A percentile compares a stretch with the other conserved stretches of the same genome.
These are phyloP conservation scores for Gobio occitaniae DNA, from an alignment of 2,797 vertebrate genomes.

Conservation along the genomic window DNA sequence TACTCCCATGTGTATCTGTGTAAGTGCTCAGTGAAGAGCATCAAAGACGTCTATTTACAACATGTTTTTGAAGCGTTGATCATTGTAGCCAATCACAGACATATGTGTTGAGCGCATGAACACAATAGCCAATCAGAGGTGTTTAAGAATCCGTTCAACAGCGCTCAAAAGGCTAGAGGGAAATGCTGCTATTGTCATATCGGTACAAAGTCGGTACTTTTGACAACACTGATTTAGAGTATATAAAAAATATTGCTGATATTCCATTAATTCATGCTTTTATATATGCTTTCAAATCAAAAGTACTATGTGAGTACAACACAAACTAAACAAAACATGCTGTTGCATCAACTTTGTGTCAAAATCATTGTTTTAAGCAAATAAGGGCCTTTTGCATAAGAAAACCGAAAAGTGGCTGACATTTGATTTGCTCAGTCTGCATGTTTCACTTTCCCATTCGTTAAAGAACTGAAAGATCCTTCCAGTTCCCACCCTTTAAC, in stretches of 20 bases:
- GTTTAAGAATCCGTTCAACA: no score
- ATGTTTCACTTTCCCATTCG: conserved; percentile 27
- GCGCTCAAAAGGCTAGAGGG: no score
- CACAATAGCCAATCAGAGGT: no score
- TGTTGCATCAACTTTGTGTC: not conserved
- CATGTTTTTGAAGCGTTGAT: no score
- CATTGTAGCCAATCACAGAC: no score
- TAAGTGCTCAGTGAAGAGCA: no score
- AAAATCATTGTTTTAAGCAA: not conserved
- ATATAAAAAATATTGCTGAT: not conserved
- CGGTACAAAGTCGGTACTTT: no score
- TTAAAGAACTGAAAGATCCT: conserved; percentile 7
- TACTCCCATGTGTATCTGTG: no score
- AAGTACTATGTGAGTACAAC: not conserved
- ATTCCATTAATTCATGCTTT: not conserved
- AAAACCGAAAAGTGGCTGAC: not conserved
- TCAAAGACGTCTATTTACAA: no score
- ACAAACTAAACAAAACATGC: not conserved
- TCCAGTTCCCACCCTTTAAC: not conserved
- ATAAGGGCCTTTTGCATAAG: not conserved
- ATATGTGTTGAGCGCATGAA: no score
- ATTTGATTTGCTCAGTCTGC: not conserved
- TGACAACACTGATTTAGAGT: no score
- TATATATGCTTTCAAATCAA: not conserved
- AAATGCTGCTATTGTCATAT: no score